Evolutionary conservation across 2,888 invertebrate genomes (phyloP), one percentile per base, ranked within the genome.

Genomic region (Papilio elwesi): DNA sequence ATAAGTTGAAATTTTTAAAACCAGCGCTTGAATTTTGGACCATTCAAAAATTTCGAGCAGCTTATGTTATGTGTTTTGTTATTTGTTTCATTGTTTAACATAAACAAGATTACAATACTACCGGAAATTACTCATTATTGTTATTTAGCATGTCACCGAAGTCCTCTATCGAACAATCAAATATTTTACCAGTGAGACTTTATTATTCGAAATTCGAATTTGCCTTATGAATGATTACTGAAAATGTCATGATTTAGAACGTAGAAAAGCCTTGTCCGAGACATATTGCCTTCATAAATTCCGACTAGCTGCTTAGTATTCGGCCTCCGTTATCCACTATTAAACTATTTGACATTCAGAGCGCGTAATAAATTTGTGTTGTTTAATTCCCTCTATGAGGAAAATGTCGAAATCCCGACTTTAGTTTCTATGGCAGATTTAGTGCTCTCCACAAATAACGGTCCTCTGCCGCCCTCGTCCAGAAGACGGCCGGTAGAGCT

Each of bases 281-380:
- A 59, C 59, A 59, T 59, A 59, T 59, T 59, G 38, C 59, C 38
- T 57, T 59, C 59, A 59, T 59, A 59, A 59, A 59, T 59, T 59
- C 9, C n/a, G 13, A 59, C 3, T 38, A 59, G n/a, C 59, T n/a
- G 38, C 59, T 59, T 59, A n/a, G 59, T 59, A 59, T 59, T 38
- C 59, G 38, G 36, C 59, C 59, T 36, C 38, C 59, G 59, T n/a
- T 38, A 38, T 59, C 38, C 59, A n/a, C 59, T 59, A n/a, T 59
- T 59, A 13, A 59, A 59, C 59, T 59, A 59, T 59, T 59, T 59
- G n/a, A 59, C 59, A 59, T 59, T 59, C 59, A 59, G 38, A 59
- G 36, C 8, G 12, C n/a, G 38, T 59, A 13, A 38, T 38, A 38
- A 38, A 38, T 38, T 59, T n/a, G 13, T 38, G 38, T 59, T 59